Evolutionary conservation across 2,888 invertebrate species (phyloP).

Genomic region (Pyrgus malvae): DNA sequence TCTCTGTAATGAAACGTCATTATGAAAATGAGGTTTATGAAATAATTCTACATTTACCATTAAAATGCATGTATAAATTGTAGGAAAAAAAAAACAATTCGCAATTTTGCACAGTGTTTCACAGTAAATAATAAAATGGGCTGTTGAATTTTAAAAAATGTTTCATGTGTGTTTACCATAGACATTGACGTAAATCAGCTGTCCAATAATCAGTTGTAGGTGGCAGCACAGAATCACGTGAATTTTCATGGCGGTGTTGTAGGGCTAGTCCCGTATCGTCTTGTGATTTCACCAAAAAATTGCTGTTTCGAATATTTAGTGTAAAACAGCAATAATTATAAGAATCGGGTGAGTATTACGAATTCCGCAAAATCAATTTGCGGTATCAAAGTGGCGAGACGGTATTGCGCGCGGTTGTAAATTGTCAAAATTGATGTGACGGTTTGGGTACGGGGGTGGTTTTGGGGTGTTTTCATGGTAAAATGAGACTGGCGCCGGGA

Average conservation of each 20-base stretch:
- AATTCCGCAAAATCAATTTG: constrained; percentile 38
- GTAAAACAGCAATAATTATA: constrained; percentile 74
- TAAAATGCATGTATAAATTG: too few species aligned
- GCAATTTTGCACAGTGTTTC: too few species aligned
- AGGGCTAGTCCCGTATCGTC: constrained; percentile 81
- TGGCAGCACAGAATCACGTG: constrained; percentile 85
- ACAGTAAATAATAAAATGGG: not conserved
- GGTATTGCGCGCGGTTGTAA: constrained; percentile 69
- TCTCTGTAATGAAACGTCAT: not conserved
- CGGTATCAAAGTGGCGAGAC: constrained; percentile 35
- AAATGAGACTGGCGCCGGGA: constrained; percentile 62
- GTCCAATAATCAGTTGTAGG: constrained; percentile 72
- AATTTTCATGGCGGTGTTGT: constrained; percentile 82
- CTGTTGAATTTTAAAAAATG: not conserved
- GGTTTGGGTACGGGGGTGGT: constrained; percentile 58
- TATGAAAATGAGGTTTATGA: not conserved
- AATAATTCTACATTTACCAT: too few species aligned
- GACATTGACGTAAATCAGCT: constrained; percentile 82
- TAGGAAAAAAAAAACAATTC: too few species aligned
- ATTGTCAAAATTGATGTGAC: constrained; percentile 68
- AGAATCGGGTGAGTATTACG: constrained; percentile 70
- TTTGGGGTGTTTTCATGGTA: constrained; percentile 60
- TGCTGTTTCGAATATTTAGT: constrained; percentile 74
- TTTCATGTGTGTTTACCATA: constrained; percentile 48
- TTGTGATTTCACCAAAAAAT: constrained; percentile 80